phyloP scores from a whole-genome alignment of 2,113 vertebrate genomes.

The Mohoua ochrocephala region DNA sequence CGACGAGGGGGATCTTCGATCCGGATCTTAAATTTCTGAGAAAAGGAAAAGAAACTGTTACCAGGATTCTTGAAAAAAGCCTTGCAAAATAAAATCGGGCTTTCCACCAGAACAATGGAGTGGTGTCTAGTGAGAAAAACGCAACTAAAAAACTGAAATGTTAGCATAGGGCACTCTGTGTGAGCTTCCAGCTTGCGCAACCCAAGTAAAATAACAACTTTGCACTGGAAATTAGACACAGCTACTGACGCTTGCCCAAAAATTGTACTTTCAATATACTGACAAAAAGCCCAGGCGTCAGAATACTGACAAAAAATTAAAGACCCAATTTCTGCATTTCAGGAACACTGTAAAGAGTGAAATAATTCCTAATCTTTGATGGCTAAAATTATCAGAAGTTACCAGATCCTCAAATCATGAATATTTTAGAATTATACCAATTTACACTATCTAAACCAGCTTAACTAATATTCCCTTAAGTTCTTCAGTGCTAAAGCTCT shows the following conservation, averaged over 20 bases:
- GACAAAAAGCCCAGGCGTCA: background rate
- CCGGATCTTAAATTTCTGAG: conserved; percentile 97
- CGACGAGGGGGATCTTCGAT: conserved; percentile 94
- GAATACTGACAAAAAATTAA: background rate
- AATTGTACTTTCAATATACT: background rate
- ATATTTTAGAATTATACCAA: background rate
- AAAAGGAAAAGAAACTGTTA: background rate
- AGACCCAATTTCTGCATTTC: background rate
- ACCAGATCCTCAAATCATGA: background rate
- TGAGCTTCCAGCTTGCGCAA: background rate
- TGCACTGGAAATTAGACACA: background rate
- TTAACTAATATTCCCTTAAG: background rate
- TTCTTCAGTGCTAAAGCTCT: background rate
- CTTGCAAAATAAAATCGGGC: background rate
- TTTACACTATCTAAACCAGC: background rate
- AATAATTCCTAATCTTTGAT: background rate
- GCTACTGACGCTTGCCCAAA: background rate
- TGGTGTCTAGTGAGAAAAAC: background rate
- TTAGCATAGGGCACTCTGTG: background rate
- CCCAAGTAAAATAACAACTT: background rate
- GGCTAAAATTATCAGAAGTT: background rate
- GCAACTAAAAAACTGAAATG: background rate
- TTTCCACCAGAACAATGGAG: background rate
- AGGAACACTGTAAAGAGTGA: background rate
- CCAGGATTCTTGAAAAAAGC: background rate